A percentile compares a stretch with the other conserved stretches of the same genome.
phyloP scores from a whole-genome alignment of 1,140 invertebrate genomes.

The Drosophila mayri region DNA sequence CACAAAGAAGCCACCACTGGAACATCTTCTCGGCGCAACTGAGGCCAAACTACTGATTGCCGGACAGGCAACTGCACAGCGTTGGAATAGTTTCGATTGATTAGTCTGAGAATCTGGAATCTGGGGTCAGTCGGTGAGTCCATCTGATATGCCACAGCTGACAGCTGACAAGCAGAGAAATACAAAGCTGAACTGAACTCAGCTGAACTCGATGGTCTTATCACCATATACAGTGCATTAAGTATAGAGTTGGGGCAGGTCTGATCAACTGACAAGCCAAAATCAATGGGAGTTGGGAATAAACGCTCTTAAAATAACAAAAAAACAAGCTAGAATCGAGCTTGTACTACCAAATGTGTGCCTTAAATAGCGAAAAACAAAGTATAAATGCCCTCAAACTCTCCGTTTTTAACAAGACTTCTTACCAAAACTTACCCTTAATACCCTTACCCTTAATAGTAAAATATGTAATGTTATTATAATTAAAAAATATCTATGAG shows the following conservation, averaged over 20 bases:
- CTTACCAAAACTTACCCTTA: background rate
- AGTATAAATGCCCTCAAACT: background rate
- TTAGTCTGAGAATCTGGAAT: constrained; percentile 20
- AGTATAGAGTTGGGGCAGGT: constrained; percentile 1
- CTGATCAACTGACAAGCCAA: background rate
- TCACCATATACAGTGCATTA: constrained; percentile 25
- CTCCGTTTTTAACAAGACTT: background rate
- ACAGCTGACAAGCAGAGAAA: constrained; percentile 27
- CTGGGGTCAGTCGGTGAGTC: constrained; percentile 55
- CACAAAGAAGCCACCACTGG: constrained; percentile 19
- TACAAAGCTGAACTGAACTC: background rate
- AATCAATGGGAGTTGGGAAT: background rate
- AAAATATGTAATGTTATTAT: background rate
- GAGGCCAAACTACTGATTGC: constrained; percentile 26
- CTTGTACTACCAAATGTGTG: background rate
- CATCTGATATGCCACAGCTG: constrained; percentile 22
- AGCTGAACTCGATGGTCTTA: background rate
- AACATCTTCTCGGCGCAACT: constrained; percentile 27
- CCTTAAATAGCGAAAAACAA: background rate
- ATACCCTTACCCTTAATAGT: background rate
- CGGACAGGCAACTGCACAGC: constrained; percentile 16
- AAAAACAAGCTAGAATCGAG: background rate
- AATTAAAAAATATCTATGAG: no score
- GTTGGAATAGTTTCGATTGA: constrained; percentile 22
- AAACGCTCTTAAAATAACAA: background rate